Evolutionary conservation across 2,888 invertebrate genomes (phyloP), one percentile per base, ranked within the genome.

Genomic region (Andrena dorsata): DNA sequence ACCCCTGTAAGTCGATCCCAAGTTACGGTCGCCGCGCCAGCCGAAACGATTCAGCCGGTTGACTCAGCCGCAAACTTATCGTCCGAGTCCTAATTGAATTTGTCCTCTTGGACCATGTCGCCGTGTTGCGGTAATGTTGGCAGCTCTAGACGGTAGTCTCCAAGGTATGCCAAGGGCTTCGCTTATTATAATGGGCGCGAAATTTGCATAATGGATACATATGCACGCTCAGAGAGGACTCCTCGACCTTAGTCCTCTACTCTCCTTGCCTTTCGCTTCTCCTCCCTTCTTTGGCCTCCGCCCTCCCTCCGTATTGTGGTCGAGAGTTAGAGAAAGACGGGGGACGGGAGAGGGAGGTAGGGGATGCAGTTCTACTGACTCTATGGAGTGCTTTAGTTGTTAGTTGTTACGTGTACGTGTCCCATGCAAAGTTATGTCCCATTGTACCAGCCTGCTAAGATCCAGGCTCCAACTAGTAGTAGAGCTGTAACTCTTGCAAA

Each of bases 181-280:
- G 93, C 93, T 93, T 93, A 93, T 93, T 93, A 93, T 93, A 93
- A 93, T 93, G 90, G 92, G 86, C 88, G 90, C 88, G 90, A 91
- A 93, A 93, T 93, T 93, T 93, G 91, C 93, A 93, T 93, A 93
- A 93, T 93, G 92, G 93, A 92, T 93, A 93, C 92, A 93, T 93
- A 93, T 93, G 93, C 91, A 91, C 90, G 90, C 89, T 89, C 83
- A 77, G 89, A 89, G 89, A 88, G 90, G 88, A 86, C 90, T 87
- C 79, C 88, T 86, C 90, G 90, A 90, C 90, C 88, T 87, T 88
- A 86, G 73, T 76, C 68, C 85, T 80, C 74, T 72, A 84, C 80
- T 41, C 79, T 64, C 82, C 77, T 41, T 76, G 69, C 68, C 84
- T 69, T 75, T 66, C 69, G 74, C 75, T 76, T 79, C 76, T 77